A percentile compares a stretch with the other conserved stretches of the same genome.
phyloP scores from a whole-genome alignment of 1,140 invertebrate species.

The Geopemphigus sp. region DNA sequence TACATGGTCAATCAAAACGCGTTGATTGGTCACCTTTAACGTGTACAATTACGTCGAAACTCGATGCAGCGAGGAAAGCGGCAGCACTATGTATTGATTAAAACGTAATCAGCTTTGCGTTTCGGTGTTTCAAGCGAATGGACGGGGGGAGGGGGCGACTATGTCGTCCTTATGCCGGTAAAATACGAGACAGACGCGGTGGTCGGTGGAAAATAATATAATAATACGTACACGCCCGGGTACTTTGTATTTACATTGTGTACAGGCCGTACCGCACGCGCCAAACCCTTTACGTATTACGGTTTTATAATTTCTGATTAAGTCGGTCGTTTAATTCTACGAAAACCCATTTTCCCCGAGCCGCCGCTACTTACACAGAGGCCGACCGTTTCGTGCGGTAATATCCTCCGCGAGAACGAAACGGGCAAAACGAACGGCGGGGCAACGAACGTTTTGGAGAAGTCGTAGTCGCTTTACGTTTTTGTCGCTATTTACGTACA shows the following conservation, averaged over 20 bases:
- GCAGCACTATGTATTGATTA: constrained; percentile 13
- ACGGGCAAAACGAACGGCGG: background rate
- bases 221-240: background rate
- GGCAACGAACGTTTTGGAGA: background rate
- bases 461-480: too few relatives aligned
- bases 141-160: background rate
- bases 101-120: background rate
- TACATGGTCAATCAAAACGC: background rate
- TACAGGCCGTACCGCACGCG: background rate
- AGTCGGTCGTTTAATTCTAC: constrained; percentile 17
- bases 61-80: too few relatives aligned
- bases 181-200: constrained; percentile 1
- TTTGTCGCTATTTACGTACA: background rate
- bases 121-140: background rate
- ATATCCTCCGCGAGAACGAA: background rate
- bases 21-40: constrained; percentile 27
- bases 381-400: too few relatives aligned
- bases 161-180: background rate
- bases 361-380: too few relatives aligned
- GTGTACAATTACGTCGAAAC: background rate
- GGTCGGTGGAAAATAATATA: background rate
- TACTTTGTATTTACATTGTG: constrained; percentile 25
- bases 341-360: background rate
- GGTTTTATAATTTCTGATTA: constrained; percentile 20
- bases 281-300: background rate